These are phyloP conservation scores for Phyllostomus discolor DNA, from an alignment of 2,113 vertebrate genomes.

Conservation along the genomic window DNA sequence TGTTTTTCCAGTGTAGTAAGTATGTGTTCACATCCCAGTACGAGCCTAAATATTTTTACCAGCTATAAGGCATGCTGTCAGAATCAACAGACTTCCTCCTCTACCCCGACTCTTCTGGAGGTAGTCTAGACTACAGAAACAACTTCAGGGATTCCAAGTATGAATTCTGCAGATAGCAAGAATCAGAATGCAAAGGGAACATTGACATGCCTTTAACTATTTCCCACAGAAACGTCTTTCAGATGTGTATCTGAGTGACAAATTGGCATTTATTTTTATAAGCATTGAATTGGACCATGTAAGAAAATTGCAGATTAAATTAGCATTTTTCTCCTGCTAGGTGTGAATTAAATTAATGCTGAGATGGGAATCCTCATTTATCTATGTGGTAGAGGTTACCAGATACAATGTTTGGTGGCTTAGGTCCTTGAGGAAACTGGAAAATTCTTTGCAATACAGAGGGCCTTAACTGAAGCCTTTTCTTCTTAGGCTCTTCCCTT, in stretches of 20 bases:
- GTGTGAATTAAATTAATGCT: slow-evolving; percentile 31
- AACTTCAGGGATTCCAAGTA: neutral
- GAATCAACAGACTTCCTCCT: neutral
- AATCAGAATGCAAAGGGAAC: slow-evolving; percentile 4
- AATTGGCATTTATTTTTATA: slow-evolving; percentile 30
- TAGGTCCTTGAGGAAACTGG: neutral
- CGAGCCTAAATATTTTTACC: neutral
- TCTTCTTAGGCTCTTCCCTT: neutral
- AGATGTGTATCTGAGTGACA: slow-evolving; percentile 34
- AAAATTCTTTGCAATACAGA: neutral
- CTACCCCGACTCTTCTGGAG: neutral
- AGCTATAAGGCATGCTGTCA: neutral
- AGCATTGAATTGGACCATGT: neutral
- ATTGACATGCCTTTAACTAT: neutral
- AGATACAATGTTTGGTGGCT: neutral
- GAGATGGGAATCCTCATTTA: slow-evolving; percentile 25
- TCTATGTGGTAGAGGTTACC: neutral
- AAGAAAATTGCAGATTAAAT: slow-evolving; percentile 46
- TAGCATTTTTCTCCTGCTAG: neutral
- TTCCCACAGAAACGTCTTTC: neutral
- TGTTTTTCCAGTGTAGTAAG: neutral
- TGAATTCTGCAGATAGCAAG: slow-evolving; percentile 1
- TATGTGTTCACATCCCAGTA: neutral
- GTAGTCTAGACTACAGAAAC: neutral
- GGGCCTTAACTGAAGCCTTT: neutral